Evolutionary conservation across 2,888 invertebrate genomes (phyloP), one percentile per base, ranked within the genome.

Genomic region (Epinotia brunnichana): DNA sequence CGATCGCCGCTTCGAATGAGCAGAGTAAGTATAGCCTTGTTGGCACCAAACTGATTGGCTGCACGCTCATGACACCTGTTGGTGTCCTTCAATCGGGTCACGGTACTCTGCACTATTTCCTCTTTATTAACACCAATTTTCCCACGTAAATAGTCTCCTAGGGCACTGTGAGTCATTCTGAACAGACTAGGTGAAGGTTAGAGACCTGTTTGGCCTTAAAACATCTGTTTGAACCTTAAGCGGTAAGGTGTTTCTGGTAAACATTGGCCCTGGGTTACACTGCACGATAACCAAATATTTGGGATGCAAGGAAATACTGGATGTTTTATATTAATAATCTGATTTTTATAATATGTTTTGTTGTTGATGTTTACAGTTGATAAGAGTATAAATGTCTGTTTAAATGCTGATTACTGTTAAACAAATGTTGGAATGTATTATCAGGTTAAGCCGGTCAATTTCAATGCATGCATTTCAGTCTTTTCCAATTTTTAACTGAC

Each of bases 1-100:
- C 87, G 44, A 80, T 82, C 70, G 78, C 87, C 75, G 85, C 90
- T 15, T 88, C 88, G n/a, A 92, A 90, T 79, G 92, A 93, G 75
- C 91, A 91, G 76, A 89, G 92, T 93, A 84, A 91, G 91, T 90
- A 82, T 74, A 76, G 91, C 90, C 82, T 74, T 76, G 77, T 81
- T 81, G 86, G 83, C 86, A 81, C 77, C 76, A 77, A 74, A 79
- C 80, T 68, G 70, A 82, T 82, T 82, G 83, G 84, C 82, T 80
- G 77, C 80, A 79, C 77, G 80, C 79, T 81, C 76, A 79, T 85
- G 85, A 85, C 90, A 91, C 89, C 90, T 90, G 90, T 89, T 87
- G 84, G 82, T 83, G 85, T 87, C 86, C 83, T 86, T 86, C 84
- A 85, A 69, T 70, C 76, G 75, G 80, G 78, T 81, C 78, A 68